Evolutionary conservation across 2,113 vertebrate species (phyloP).

Genomic region (Zapus hudsonius): DNA sequence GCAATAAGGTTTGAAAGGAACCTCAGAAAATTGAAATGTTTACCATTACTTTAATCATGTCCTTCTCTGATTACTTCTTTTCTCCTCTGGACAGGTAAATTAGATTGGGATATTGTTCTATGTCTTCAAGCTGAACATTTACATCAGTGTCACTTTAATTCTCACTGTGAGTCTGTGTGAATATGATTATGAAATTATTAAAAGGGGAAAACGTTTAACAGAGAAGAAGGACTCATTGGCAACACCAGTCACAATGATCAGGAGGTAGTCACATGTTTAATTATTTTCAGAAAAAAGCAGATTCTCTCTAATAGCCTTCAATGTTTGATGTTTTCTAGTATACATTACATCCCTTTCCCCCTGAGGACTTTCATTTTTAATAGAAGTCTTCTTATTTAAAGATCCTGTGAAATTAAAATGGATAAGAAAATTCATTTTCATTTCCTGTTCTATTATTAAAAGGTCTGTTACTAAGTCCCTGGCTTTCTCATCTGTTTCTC

Average conservation of each 20-base stretch:
- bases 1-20: not conserved
- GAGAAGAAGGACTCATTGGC: conserved; percentile 31
- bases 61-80: not conserved
- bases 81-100: conserved; percentile 37
- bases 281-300: conserved; percentile 49
- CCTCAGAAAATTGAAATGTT: not conserved
- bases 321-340: conserved; percentile 42
- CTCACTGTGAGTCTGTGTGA: not conserved
- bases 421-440: conserved; percentile 36
- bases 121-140: conserved; percentile 24
- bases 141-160: conserved; percentile 45
- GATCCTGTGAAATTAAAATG: conserved; percentile 25
- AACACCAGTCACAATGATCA: conserved; percentile 16
- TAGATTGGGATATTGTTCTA: not conserved
- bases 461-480: not conserved
- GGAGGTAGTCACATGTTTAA: conserved; percentile 54
- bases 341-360: conserved; percentile 4
- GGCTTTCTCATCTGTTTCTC: not conserved
- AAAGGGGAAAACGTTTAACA: conserved; percentile 44
- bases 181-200: conserved; percentile 52
- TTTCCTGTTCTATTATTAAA: conserved; percentile 3
- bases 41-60: not conserved
- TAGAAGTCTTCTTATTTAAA: conserved; percentile 43
- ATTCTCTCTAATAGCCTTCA: conserved; percentile 30
- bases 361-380: conserved; percentile 57